A percentile compares a stretch with the other conserved stretches of the same genome.
These are phyloP conservation scores for Parnassius glacialis DNA, from an alignment of 2,888 invertebrate species.

Conservation along the genomic window DNA sequence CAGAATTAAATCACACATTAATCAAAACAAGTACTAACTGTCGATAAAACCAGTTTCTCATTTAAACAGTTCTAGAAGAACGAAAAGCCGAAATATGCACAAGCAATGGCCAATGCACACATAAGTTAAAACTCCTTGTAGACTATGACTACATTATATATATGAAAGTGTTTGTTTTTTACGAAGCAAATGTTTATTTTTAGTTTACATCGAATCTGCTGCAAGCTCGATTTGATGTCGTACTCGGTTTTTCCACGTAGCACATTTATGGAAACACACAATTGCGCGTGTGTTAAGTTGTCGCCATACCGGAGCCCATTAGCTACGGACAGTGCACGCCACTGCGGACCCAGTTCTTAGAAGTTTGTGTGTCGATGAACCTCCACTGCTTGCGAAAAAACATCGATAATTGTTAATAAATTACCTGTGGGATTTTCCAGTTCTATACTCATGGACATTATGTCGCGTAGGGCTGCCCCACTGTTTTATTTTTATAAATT, in stretches of 20 bases:
- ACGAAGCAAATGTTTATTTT: constrained; percentile 14
- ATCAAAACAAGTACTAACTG: too few species aligned
- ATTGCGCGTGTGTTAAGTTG: constrained; percentile 34
- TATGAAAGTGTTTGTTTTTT: constrained; percentile 8
- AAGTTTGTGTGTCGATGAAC: constrained; percentile 54
- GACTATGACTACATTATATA: background rate
- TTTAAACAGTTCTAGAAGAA: too few species aligned
- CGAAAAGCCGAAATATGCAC: too few species aligned
- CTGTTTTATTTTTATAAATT: too few species aligned
- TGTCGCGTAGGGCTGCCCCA: background rate
- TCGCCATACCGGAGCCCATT: constrained; percentile 47
- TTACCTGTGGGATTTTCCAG: constrained; percentile 35
- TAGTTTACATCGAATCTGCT: constrained; percentile 4
- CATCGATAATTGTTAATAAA: constrained; percentile 37
- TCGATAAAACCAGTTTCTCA: too few species aligned
- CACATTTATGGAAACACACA: constrained; percentile 33
- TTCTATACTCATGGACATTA: constrained; percentile 9
- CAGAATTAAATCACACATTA: too few species aligned
- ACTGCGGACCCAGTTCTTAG: constrained; percentile 52
- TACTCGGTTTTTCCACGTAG: constrained; percentile 24
- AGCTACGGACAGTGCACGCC: constrained; percentile 52
- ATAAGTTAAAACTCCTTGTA: too few species aligned
- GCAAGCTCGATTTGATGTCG: constrained; percentile 18
- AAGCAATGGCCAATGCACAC: too few species aligned
- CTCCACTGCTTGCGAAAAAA: constrained; percentile 34